Evolutionary conservation across 2,888 invertebrate genomes (phyloP).

Genomic region (Caprella mutica): DNA sequence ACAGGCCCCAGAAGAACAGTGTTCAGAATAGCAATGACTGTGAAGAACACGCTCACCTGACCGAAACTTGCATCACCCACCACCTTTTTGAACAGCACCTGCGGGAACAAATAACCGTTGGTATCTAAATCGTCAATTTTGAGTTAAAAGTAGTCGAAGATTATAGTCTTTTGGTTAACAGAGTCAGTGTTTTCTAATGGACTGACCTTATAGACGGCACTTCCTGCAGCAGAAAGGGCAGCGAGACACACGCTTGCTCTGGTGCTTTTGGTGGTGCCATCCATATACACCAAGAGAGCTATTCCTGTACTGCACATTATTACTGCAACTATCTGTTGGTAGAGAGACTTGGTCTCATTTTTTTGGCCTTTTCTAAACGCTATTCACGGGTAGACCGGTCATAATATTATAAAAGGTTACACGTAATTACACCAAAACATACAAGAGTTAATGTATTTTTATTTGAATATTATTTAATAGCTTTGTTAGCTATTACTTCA

Average conservation of each 20-base stretch:
- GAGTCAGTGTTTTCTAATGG: not conserved
- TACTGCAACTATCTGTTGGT: conserved; percentile 74
- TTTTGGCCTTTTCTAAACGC: too few species aligned
- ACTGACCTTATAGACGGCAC: conserved; percentile 80
- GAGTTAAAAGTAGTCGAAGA: not conserved
- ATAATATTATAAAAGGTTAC: too few species aligned
- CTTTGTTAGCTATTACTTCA: too few species aligned
- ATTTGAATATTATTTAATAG: too few species aligned
- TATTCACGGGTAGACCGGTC: too few species aligned
- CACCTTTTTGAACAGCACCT: conserved; percentile 89
- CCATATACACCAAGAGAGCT: conserved; percentile 86
- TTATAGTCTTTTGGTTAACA: not conserved
- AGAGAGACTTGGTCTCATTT: conserved; percentile 1
- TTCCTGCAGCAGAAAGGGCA: conserved; percentile 78
- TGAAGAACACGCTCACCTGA: conserved; percentile 85
- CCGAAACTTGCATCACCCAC: conserved; percentile 86
- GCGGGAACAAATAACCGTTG: conserved; percentile 22
- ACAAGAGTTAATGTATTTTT: too few species aligned
- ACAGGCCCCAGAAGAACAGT: conserved; percentile 84
- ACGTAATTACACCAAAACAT: too few species aligned
- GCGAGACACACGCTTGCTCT: conserved; percentile 85
- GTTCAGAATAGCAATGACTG: conserved; percentile 77
- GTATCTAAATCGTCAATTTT: not conserved
- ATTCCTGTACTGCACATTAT: conserved; percentile 89
- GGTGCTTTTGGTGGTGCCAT: conserved; percentile 79